Evolutionary conservation across 2,113 vertebrate species (phyloP), one percentile per base, ranked within the genome.

Genomic region (Corythornis vintsioides): DNA sequence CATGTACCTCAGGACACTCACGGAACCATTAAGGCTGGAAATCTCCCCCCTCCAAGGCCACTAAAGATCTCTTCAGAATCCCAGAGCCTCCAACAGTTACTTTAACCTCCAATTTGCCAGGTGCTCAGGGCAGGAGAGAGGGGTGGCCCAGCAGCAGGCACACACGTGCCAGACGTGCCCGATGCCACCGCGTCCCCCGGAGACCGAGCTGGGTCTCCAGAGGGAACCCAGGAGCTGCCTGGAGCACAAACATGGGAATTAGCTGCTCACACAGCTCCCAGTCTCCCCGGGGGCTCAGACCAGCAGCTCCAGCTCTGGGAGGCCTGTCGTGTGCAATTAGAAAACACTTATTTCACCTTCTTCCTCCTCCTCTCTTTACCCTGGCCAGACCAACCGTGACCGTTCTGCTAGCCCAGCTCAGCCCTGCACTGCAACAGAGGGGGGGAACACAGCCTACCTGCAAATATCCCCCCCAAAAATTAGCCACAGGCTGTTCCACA

Each of bases 91-190:
- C 18, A 50, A 35, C 1, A 11, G 38, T 25, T 6, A 4, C 22
- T 63, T 29, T 19, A 71, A 53, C 38, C 78, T 71, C 59, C 19
- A 7, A 52, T 43, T 28, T 53, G 19, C 57, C 50, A 55, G n/a
- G 31, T 16, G 45, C 0, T 3, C 5, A 1, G 1, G 33, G 0
- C 35, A 31, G 38, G 33, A 52, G 56, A 35, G 43, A 0, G 0
- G 24, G 75, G 56, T 0, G 2, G 45, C 42, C 4, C 40, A 45
- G 83, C 38, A 69, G 65, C 22, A 3, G 38, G 38, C 38, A 38
- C 38, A 38, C 38, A 11, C 10, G 10, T 38, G 38, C 38, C 38
- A 38, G 38, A 38, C 38, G 38, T 38, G 38, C 38, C 38, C 38
- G 38, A 38, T 38, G 38, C 38, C 38, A 38, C 38, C 38, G 38